A percentile compares a stretch with the other conserved stretches of the same genome.
Conservation (phyloP, 2,888 invertebrate genomes). For the Leptinotarsa tumamoca region DNA sequence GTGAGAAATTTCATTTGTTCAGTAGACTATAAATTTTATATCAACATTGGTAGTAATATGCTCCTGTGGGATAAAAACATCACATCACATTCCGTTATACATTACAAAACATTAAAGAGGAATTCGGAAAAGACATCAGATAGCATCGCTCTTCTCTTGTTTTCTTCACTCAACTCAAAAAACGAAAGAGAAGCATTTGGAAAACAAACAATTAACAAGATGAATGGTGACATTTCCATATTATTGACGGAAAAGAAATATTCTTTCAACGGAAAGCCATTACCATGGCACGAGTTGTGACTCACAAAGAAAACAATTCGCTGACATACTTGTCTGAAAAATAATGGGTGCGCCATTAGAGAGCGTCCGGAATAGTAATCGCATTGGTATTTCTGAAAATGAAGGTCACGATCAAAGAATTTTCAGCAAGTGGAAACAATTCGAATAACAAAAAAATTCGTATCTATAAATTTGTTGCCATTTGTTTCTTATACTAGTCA, state of each 20-base stretch:
- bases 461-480: too few relatives aligned
- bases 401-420: too few relatives aligned
- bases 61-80: too few relatives aligned
- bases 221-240: constrained; percentile 10
- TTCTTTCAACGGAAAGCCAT: not conserved
- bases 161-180: not conserved
- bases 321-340: not conserved
- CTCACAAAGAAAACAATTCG: constrained; percentile 8
- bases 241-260: constrained; percentile 8
- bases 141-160: not conserved
- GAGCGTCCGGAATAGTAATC: not conserved
- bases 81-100: too few relatives aligned
- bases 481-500: too few relatives aligned
- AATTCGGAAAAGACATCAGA: not conserved
- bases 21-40: too few relatives aligned
- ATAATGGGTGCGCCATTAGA: constrained; percentile 3
- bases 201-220: constrained; percentile 6
- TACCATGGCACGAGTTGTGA: not conserved
- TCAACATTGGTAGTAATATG: too few relatives aligned
- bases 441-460: too few relatives aligned
- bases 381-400: not conserved
- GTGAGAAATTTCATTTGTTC: too few relatives aligned
- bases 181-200: not conserved
- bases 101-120: too few relatives aligned
- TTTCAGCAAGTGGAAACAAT: too few relatives aligned